Conservation (phyloP, 1,140 invertebrate species). For the Antheraea pernyi region DNA sequence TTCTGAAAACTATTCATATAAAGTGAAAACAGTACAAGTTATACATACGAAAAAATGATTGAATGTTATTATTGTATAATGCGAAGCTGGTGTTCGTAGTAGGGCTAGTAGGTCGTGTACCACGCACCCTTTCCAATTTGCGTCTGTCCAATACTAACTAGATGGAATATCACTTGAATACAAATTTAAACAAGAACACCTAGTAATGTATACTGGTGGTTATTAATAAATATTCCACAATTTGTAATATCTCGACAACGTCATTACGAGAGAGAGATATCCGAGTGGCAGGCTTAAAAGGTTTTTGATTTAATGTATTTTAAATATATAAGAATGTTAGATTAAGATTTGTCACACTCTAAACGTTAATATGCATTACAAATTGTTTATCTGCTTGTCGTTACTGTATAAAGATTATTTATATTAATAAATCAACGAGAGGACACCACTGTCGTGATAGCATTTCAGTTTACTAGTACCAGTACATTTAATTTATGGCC, state of each 20-base stretch:
- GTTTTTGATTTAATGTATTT: background rate
- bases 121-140: background rate
- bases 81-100: background rate
- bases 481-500: no score
- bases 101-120: background rate
- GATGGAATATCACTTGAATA: background rate
- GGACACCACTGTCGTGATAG: no score
- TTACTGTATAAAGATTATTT: no score
- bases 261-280: background rate
- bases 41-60: no score
- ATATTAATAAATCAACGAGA: no score
- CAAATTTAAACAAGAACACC: background rate
- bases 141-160: background rate
- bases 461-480: no score
- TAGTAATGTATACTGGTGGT: background rate
- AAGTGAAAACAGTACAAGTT: no score
- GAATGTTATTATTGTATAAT: no score
- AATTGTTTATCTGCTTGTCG: no score
- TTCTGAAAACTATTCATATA: no score
- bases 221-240: background rate
- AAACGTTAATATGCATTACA: no score
- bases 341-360: background rate
- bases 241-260: background rate
- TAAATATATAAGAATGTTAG: background rate
- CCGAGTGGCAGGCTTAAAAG: background rate